Percentiles rank a stretch among this genome's conserved stretches.
Conservation (phyloP, 2,797 vertebrate species). For the Gadopsis marmoratus region DNA sequence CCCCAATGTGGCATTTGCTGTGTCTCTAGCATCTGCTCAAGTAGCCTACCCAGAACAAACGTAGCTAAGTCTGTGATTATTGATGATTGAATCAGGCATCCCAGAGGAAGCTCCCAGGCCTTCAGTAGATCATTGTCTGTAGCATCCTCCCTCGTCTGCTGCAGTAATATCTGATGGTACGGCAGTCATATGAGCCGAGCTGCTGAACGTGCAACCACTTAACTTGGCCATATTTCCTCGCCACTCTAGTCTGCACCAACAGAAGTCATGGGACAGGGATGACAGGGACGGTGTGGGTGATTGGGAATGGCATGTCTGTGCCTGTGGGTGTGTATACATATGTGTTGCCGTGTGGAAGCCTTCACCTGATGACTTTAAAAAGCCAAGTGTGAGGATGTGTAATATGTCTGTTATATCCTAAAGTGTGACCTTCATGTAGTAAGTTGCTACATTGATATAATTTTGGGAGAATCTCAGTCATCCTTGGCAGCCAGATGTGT, state of each 20-base stretch:
- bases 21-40: not conserved
- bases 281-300: slow-evolving; percentile 58
- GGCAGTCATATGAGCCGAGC: slow-evolving; percentile 77
- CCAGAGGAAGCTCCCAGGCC: slow-evolving; percentile 31
- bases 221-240: slow-evolving; percentile 46
- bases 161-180: slow-evolving; percentile 76
- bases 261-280: slow-evolving; percentile 76
- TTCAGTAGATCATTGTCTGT: slow-evolving; percentile 44
- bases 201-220: slow-evolving; percentile 82
- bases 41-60: not conserved
- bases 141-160: slow-evolving; percentile 29
- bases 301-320: slow-evolving; percentile 60
- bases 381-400: not conserved
- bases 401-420: not conserved
- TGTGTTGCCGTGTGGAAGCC: slow-evolving; percentile 30
- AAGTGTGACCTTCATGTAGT: not conserved
- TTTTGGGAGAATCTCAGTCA: slow-evolving; percentile 49
- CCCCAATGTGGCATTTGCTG: not conserved
- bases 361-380: slow-evolving; percentile 14
- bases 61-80: slow-evolving; percentile 29
- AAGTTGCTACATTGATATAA: slow-evolving; percentile 20
- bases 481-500: slow-evolving; percentile 13
- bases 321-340: slow-evolving; percentile 22
- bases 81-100: slow-evolving; percentile 55
- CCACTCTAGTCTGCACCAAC: slow-evolving; percentile 59